These are phyloP conservation scores for Ariopsis seemanni DNA, from an alignment of 2,113 vertebrate genomes.

Conservation along the genomic window DNA sequence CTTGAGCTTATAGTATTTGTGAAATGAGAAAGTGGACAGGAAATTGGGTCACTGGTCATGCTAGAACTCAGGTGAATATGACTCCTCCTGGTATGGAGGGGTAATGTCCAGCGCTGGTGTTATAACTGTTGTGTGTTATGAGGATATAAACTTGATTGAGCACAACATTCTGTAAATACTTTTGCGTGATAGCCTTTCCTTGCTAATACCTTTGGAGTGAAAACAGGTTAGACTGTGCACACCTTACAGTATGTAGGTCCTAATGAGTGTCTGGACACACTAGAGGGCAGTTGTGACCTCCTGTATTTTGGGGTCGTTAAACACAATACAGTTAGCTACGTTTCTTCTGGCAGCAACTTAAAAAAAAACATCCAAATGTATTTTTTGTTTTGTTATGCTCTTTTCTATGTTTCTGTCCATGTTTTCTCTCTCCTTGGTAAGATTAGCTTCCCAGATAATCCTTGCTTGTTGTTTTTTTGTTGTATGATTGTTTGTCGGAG, in stretches of 20 bases:
- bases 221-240: not conserved
- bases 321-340: not conserved
- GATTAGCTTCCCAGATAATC: not conserved
- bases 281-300: not conserved
- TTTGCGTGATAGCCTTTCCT: not conserved
- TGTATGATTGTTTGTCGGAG: not conserved
- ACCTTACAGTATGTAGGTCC: not conserved
- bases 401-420: not conserved
- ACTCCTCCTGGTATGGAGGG: not conserved
- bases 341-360: not conserved
- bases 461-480: not conserved
- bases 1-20: not conserved
- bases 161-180: not conserved
- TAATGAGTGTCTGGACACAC: not conserved
- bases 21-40: constrained; percentile 4
- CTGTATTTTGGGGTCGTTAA: not conserved
- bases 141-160: not conserved
- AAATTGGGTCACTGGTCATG: not conserved
- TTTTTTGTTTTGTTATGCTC: not conserved
- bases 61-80: not conserved
- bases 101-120: not conserved
- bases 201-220: not conserved
- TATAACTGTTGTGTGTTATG: not conserved
- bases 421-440: not conserved
- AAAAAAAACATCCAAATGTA: not conserved